Evolutionary conservation across 2,113 vertebrate species (phyloP).

Genomic region (Brachypodius melanocephalos): DNA sequence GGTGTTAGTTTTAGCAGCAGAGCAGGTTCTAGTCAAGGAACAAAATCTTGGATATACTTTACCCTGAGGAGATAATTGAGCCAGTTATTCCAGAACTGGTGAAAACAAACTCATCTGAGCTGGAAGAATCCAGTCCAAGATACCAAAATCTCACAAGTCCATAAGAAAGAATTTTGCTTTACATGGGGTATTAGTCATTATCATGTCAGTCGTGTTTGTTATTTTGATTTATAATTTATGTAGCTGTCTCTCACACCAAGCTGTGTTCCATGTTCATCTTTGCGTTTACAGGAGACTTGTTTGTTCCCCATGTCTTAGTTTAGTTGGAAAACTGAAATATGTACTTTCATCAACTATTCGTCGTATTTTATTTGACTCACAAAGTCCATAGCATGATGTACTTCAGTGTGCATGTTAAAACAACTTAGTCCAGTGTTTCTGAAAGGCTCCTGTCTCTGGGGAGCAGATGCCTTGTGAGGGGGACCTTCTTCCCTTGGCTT

Average conservation of each 20-base stretch:
- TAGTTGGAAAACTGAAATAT: not conserved
- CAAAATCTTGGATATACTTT: not conserved
- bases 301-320: not conserved
- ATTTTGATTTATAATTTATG: not conserved
- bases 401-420: not conserved
- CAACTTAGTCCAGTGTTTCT: not conserved
- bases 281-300: not conserved
- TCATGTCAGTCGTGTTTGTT: not conserved
- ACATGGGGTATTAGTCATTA: not conserved
- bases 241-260: not conserved
- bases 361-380: not conserved
- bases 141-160: not conserved
- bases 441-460: not conserved
- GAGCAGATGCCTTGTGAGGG: not conserved
- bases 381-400: not conserved
- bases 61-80: not conserved
- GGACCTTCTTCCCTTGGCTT: not conserved
- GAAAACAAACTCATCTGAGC: not conserved
- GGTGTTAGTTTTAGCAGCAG: not conserved
- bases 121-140: not conserved
- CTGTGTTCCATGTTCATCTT: not conserved
- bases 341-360: not conserved
- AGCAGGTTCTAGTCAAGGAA: constrained; percentile 12
- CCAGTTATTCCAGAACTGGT: not conserved
- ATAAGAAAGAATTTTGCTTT: not conserved